A percentile compares a stretch with the other conserved stretches of the same genome.
Conservation (phyloP, 2,888 invertebrate species). For the Hypolimnas misippus region DNA sequence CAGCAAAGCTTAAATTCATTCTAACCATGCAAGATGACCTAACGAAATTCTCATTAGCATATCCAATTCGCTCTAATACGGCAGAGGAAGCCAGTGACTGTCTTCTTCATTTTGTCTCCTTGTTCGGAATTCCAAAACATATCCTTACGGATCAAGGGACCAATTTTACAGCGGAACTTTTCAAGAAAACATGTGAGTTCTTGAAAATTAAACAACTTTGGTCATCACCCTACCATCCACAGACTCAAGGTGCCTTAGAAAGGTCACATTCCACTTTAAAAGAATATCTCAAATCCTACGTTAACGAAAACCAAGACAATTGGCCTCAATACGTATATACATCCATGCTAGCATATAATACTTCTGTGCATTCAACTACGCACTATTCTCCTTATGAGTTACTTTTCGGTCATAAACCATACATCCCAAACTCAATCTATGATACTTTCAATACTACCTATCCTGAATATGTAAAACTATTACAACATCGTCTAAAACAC, state of each 20-base stretch:
- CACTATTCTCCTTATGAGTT: conserved; percentile 28
- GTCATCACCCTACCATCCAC: conserved; percentile 35
- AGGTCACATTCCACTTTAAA: conserved; percentile 27
- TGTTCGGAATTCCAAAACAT: conserved; percentile 42
- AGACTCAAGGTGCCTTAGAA: conserved; percentile 31
- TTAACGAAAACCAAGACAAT: conserved; percentile 44
- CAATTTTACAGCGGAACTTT: conserved; percentile 27
- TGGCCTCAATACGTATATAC: conserved; percentile 30
- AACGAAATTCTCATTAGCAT: conserved; percentile 40
- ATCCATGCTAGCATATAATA: conserved; percentile 34
- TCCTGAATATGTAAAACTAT: conserved; percentile 22
- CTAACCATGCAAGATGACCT: conserved; percentile 43
- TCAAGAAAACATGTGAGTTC: conserved; percentile 24
- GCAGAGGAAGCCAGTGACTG: conserved; percentile 5
- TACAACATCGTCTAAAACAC: conserved; percentile 16
- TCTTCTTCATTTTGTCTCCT: conserved; percentile 40
- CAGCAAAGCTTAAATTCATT: conserved; percentile 35
- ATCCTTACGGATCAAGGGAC: conserved; percentile 45
- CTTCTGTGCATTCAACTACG: conserved; percentile 25
- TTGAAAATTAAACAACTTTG: conserved; percentile 31
- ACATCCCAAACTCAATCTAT: conserved; percentile 22
- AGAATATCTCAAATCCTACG: conserved; percentile 39
- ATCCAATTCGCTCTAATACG: conserved; percentile 34
- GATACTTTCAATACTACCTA: conserved; percentile 5
- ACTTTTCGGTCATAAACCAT: conserved; percentile 29